These are phyloP conservation scores for Dromius quadrimaculatus DNA, from an alignment of 2,888 invertebrate species.

Conservation along the genomic window DNA sequence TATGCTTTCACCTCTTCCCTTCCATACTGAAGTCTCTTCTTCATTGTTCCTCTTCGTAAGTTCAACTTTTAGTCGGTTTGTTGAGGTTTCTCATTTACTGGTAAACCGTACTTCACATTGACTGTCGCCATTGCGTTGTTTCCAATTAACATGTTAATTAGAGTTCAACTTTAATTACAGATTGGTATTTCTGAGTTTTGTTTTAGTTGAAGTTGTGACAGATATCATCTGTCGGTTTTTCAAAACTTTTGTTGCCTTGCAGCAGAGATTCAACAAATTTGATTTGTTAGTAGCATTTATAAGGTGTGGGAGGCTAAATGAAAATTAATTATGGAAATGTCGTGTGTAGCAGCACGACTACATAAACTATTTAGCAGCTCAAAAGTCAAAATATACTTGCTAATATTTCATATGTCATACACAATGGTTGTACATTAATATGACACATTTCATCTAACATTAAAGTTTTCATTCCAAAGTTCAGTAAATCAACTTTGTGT, in stretches of 20 bases:
- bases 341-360: too few species aligned
- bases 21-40: not conserved
- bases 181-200: slow-evolving; percentile 26
- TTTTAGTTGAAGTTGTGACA: slow-evolving; percentile 29
- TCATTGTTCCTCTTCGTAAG: not conserved
- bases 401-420: too few species aligned
- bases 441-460: too few species aligned
- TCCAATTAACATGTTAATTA: slow-evolving; percentile 48
- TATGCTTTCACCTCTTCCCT: slow-evolving; percentile 15
- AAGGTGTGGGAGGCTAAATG: too few species aligned
- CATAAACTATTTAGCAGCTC: too few species aligned
- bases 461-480: too few species aligned
- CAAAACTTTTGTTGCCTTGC: not conserved
- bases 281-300: slow-evolving; percentile 8
- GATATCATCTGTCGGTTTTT: slow-evolving; percentile 12
- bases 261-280: slow-evolving; percentile 3
- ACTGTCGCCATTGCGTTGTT: slow-evolving; percentile 17
- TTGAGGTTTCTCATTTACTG: slow-evolving; percentile 38
- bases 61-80: slow-evolving; percentile 15
- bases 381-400: too few species aligned
- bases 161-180: slow-evolving; percentile 47
- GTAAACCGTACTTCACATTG: not conserved
- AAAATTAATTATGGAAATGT: too few species aligned
- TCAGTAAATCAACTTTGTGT: too few species aligned
- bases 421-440: too few species aligned